Evolutionary conservation across 2,113 vertebrate species (phyloP), one percentile per base, ranked within the genome.

Genomic region (Lepisosteus osseus): DNA sequence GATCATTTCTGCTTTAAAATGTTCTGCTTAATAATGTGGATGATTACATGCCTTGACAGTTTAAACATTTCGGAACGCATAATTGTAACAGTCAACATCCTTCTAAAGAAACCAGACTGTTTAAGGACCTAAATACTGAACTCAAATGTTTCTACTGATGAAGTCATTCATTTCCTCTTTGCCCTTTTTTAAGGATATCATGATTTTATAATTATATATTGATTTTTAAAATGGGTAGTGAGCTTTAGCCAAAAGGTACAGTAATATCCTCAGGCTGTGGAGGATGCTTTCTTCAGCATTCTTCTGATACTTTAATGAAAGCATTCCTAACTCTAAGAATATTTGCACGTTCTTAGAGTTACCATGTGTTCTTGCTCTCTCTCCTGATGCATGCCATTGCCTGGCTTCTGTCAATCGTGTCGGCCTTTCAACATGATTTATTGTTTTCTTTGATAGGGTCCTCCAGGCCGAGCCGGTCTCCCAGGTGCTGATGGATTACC

Each of bases 401-500:
- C 61, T 51, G 68, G 54, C n/a, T 54, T 6, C 6, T 9, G 12
- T 54, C 43, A 15, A 7, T 51, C 13, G 2, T 62, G 54, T 44
- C 47, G n/a, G 42, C 29, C 29, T 29, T 29, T 29, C 29, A 66
- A 13, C 40, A 43, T n/a, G 17, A 45, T 56, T 14, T 15, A 14
- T 65, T 65, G 17, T 76, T 45, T 41, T 61, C 12, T 83, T 66
- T 69, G 44, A 3, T 81, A 99, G 97, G 97, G 97, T 73, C 95
- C 94, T 42, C 81, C 95, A 29, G 97, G 97, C 74, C 97, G 97
- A 59, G 65, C 95, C 80, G 97, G 97, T 73, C 93, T 99, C 73
- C 93, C 96, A 57, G 97, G 97, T 75, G 95, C 97, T 72, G 97
- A 99, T 78, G 97, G 97, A 64, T 80, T 99, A 72, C 90, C 97